Evolutionary conservation across 2,797 vertebrate species (phyloP).

Genomic region (Ceryle rudis): DNA sequence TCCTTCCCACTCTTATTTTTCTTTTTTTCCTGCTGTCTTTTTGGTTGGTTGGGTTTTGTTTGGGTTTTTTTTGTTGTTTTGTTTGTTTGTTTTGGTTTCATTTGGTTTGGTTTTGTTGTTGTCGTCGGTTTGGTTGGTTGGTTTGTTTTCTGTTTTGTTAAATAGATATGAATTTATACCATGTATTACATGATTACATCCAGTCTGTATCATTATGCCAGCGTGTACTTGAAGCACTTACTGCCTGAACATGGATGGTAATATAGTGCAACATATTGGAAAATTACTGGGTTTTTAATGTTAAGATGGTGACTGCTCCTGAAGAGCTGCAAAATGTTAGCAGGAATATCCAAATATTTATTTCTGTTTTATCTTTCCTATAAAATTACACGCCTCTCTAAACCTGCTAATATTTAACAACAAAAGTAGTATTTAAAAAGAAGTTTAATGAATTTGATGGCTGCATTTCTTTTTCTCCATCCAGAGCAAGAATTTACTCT

Average conservation of each 20-base stretch:
- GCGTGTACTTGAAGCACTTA: not conserved
- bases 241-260: not conserved
- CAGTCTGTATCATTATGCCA: not conserved
- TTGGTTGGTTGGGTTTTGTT: not conserved
- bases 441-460: slow-evolving; percentile 46
- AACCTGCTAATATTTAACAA: slow-evolving; percentile 57
- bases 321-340: slow-evolving; percentile 34
- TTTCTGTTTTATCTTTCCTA: slow-evolving; percentile 57
- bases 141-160: no score
- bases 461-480: slow-evolving; percentile 44
- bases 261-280: not conserved
- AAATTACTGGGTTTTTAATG: slow-evolving; percentile 38
- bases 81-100: no score
- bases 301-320: slow-evolving; percentile 31
- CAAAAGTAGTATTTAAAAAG: slow-evolving; percentile 50
- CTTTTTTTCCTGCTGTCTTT: not conserved
- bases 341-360: slow-evolving; percentile 24
- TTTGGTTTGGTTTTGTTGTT: no score
- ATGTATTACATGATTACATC: not conserved
- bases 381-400: slow-evolving; percentile 38
- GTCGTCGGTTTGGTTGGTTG: no score
- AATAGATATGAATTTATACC: not conserved
- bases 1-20: not conserved
- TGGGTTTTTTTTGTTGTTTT: no score
- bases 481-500: slow-evolving; percentile 94